Evolutionary conservation across 2,113 vertebrate genomes (phyloP).

Genomic region (Plotosus lineatus): DNA sequence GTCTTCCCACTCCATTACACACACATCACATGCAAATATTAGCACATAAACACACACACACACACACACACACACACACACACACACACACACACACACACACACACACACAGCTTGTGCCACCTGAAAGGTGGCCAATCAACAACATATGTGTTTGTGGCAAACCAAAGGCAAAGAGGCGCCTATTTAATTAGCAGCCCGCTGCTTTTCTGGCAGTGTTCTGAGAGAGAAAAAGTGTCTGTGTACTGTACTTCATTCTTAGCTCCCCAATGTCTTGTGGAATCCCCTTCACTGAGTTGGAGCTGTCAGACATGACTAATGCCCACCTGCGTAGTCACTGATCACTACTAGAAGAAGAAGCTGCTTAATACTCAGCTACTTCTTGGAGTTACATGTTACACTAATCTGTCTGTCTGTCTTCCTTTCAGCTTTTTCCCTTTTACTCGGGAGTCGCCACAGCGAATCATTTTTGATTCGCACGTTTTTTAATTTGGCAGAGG

Average conservation of each 20-base stretch:
- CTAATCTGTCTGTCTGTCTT: too few relatives aligned
- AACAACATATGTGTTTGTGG: conserved; percentile 71
- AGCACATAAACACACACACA: conserved; percentile 55
- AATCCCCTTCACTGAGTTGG: conserved; percentile 34
- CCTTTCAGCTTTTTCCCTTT: too few relatives aligned
- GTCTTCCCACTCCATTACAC: conserved; percentile 42
- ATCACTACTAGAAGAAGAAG: conserved; percentile 29
- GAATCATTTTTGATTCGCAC: too few relatives aligned
- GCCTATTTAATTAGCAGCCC: conserved; percentile 68
- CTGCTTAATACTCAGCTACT: conserved; percentile 30
- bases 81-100: conserved; percentile 61
- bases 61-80: conserved; percentile 66
- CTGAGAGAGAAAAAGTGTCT: conserved; percentile 28
- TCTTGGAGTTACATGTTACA: conserved; percentile 22
- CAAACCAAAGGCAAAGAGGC: conserved; percentile 56
- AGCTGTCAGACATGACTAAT: conserved; percentile 53
- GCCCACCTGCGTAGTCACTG: conserved; percentile 39
- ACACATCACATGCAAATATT: conserved; percentile 50
- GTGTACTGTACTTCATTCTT: conserved; percentile 42
- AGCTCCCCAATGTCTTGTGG: conserved; percentile 40
- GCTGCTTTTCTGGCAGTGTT: conserved; percentile 44
- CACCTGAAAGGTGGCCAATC: conserved; percentile 82
- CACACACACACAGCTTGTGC: conserved; percentile 70
- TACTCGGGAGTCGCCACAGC: too few relatives aligned
- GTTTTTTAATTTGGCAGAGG: too few relatives aligned